Base-by-base conservation (phyloP, 2,888 invertebrate genomes). In the Yponomeuta evonymella region DNA sequence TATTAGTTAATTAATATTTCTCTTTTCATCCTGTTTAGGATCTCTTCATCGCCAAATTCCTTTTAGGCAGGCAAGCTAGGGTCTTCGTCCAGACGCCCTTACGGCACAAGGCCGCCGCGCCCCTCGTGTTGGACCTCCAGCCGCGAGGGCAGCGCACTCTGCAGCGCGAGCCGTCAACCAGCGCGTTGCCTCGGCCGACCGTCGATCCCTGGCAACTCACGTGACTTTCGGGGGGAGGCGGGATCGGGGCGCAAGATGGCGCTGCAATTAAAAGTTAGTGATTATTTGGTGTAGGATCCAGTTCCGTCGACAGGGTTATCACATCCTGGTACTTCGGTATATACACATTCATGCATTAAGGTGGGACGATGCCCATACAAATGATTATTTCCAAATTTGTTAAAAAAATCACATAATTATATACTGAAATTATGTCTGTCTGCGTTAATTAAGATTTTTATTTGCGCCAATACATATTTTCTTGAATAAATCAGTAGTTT, bases 161-260 rank as follows among this genome's bases (percentile, higher is more conserved):
- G 73, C 92, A 92, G 15, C 79, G 84, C 0, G 91, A 79, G 4
- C 90, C 90, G 75, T 92, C 90, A 2, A 76, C 76, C 2, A 91
- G 76, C 0, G 83, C 82, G 48, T 74, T 71, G 5, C 77, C 77
- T 5, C 75, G 75, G 1, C 75, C 74, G 10, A 77, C 75, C 5
- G 83, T 79, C 23, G 78, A 70, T 0, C 88, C 88, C 72, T 83
- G 87, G 74, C 91, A 91, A 73, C 83, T 88, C 10, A 91, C 74
- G 23, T 78, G 80, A 1, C 91, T 90, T 66, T 86, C 79, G 1
- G 83, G 80, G 0, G 89, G 88, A 0, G 86, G 84, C 1, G 79
- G 72, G 1, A 83, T 83, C 0, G 82, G 77, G 30, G 78, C 73
- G 74, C 91, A 91, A 15, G 79, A 81, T 67, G 79, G 83, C 71